Evolutionary conservation across 2,888 invertebrate species (phyloP).

Genomic region (Drosophila barbarae): DNA sequence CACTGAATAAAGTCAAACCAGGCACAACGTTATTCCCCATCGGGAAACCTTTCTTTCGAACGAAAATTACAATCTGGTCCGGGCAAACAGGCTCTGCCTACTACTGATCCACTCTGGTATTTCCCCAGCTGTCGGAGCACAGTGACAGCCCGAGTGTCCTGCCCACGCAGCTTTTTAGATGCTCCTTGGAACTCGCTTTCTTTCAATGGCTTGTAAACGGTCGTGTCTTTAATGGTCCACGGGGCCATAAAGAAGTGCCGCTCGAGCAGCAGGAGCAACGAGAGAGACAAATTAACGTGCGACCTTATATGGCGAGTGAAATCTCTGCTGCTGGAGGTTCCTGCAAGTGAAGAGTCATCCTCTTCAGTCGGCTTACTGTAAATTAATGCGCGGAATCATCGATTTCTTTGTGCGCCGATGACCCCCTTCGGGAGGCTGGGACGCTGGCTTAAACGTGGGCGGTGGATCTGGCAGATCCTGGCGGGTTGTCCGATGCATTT

Average conservation of each 20-base stretch:
- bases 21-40: background rate
- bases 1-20: background rate
- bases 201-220: slow-evolving; percentile 58
- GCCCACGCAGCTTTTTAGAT: slow-evolving; percentile 45
- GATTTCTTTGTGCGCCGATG: slow-evolving; percentile 68
- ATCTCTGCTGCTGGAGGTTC: slow-evolving; percentile 44
- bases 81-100: slow-evolving; percentile 18
- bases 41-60: slow-evolving; percentile 8
- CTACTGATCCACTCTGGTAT: slow-evolving; percentile 20
- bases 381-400: slow-evolving; percentile 50
- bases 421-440: slow-evolving; percentile 54
- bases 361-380: slow-evolving; percentile 54
- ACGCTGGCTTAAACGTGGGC: slow-evolving; percentile 36
- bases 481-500: slow-evolving; percentile 49
- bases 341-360: slow-evolving; percentile 48
- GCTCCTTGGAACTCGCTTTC: slow-evolving; percentile 49
- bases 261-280: slow-evolving; percentile 40
- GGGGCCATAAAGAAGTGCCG: slow-evolving; percentile 23
- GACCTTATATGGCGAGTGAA: slow-evolving; percentile 65
- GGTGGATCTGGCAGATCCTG: slow-evolving; percentile 46
- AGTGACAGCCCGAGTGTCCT: slow-evolving; percentile 26
- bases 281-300: slow-evolving; percentile 48
- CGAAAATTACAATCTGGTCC: background rate
- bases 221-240: slow-evolving; percentile 45
- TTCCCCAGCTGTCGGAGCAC: slow-evolving; percentile 8